Evolutionary conservation across 2,797 vertebrate genomes (phyloP).

Genomic region (Neopelma chrysocephalum): DNA sequence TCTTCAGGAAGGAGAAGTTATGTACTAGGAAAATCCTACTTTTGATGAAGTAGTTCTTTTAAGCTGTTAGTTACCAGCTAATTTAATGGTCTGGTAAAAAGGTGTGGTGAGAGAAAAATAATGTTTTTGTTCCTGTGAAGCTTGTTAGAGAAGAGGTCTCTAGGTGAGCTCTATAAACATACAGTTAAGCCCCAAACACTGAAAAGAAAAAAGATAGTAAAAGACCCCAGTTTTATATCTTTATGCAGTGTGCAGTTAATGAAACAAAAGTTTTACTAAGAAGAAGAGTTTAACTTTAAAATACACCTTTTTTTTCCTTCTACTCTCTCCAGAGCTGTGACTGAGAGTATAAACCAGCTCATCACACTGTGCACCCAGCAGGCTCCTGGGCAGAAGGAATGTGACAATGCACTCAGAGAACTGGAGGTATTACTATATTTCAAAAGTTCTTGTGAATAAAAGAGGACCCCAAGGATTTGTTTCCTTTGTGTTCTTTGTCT

Average conservation of each 20-base stretch:
- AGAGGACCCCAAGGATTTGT: background rate
- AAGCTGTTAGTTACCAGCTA: too few relatives aligned
- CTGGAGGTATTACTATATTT: constrained; percentile 84
- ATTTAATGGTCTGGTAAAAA: too few relatives aligned
- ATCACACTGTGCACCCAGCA: constrained; percentile 97
- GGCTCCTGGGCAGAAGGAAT: constrained; percentile 97
- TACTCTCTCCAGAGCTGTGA: constrained; percentile 87
- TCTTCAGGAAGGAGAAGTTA: background rate
- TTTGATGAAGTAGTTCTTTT: background rate
- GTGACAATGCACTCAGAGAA: constrained; percentile 95
- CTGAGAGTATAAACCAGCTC: constrained; percentile 98
- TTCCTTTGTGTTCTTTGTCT: background rate
- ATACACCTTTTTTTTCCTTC: background rate
- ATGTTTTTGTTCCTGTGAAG: background rate
- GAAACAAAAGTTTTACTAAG: background rate
- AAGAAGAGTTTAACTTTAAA: background rate
- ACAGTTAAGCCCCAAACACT: background rate
- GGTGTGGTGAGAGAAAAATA: background rate
- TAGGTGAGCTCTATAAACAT: background rate
- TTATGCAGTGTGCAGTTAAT: background rate
- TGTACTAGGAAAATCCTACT: background rate
- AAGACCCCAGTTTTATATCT: background rate
- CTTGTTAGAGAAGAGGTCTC: background rate
- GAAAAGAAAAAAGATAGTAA: background rate
- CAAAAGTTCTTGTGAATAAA: background rate